phyloP scores from a whole-genome alignment of 1,140 invertebrate species.

The Zaprionus inermis region DNA sequence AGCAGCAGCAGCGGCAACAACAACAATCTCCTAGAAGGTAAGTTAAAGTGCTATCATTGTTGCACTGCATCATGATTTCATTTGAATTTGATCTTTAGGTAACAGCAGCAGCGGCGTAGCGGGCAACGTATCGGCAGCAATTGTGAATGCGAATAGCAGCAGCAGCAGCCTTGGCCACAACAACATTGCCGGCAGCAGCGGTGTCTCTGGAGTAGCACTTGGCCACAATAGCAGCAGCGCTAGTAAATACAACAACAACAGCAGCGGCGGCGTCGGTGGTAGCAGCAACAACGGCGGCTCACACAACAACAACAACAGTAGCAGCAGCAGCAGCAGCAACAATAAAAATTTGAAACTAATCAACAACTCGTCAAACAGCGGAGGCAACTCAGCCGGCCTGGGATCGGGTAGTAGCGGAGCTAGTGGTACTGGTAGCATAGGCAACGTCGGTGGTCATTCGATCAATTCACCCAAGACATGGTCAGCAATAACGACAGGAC shows the following conservation, averaged over 20 bases:
- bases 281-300: slow-evolving; percentile 23
- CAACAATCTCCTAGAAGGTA: slow-evolving; percentile 80
- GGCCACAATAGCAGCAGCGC: slow-evolving; percentile 21
- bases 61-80: neutral
- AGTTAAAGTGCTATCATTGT: neutral
- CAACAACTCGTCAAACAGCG: slow-evolving; percentile 63
- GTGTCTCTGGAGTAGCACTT: slow-evolving; percentile 7
- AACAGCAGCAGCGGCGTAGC: slow-evolving; percentile 44
- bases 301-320: slow-evolving; percentile 29
- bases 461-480: slow-evolving; percentile 80
- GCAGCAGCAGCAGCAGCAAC: slow-evolving; percentile 18
- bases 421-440: slow-evolving; percentile 17
- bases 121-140: slow-evolving; percentile 30
- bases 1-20: slow-evolving; percentile 25
- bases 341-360: slow-evolving; percentile 74
- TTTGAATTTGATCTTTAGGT: slow-evolving; percentile 15
- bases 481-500: slow-evolving; percentile 82
- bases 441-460: slow-evolving; percentile 46
- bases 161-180: slow-evolving; percentile 32
- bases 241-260: slow-evolving; percentile 53
- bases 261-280: slow-evolving; percentile 39
- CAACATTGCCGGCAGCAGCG: slow-evolving; percentile 30
- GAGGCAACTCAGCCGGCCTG: slow-evolving; percentile 5
- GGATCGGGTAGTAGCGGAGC: slow-evolving; percentile 29
- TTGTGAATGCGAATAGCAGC: slow-evolving; percentile 48